These are phyloP conservation scores for Mactromeris polynyma DNA, from an alignment of 2,888 invertebrate genomes.

Conservation along the genomic window DNA sequence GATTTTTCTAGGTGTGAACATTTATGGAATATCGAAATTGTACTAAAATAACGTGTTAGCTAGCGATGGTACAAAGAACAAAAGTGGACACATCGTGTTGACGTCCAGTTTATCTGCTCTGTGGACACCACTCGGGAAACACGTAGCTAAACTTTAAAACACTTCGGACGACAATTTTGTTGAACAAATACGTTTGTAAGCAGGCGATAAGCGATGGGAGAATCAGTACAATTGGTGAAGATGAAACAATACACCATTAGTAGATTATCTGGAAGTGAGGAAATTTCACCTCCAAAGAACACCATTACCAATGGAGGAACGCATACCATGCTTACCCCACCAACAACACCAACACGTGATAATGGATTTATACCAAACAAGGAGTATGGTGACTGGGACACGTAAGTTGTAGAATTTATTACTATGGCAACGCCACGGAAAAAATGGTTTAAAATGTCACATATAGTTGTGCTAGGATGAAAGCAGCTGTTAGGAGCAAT, in stretches of 20 bases:
- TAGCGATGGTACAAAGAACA: background rate
- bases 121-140: background rate
- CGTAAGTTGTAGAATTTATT: conserved; percentile 21
- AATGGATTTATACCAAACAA: conserved; percentile 55
- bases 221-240: conserved; percentile 45
- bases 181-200: background rate
- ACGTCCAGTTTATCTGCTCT: background rate
- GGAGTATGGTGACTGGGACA: conserved; percentile 65
- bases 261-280: conserved; percentile 40
- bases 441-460: background rate
- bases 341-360: conserved; percentile 9
- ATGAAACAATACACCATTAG: conserved; percentile 57
- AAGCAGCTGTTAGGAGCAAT: no score
- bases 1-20: conserved; percentile 12
- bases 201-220: conserved; percentile 41
- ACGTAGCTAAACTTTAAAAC: background rate
- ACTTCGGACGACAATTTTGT: background rate
- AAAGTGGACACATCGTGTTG: background rate
- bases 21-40: background rate
- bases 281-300: background rate
- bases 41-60: background rate
- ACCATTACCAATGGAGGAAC: background rate
- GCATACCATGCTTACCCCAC: conserved; percentile 1
- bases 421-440: background rate
- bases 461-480: no score